phyloP scores from a whole-genome alignment of 2,888 invertebrate genomes.

The Tetragnatha montana region DNA sequence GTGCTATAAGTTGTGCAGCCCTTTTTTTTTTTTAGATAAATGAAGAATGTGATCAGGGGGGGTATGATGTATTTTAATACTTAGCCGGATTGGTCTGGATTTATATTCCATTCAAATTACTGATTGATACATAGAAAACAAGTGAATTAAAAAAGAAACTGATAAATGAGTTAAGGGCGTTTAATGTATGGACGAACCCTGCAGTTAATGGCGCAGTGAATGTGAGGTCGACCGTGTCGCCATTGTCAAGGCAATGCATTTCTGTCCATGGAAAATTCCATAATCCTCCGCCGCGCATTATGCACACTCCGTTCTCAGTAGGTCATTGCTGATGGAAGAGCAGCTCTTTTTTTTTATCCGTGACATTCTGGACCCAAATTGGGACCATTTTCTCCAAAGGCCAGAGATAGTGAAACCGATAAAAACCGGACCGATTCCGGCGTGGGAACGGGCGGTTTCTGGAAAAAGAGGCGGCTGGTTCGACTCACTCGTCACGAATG shows the following conservation, averaged over 20 bases:
- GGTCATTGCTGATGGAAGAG: conserved; percentile 38
- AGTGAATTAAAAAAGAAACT: conserved; percentile 10
- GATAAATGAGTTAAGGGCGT: background rate
- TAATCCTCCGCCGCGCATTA: conserved; percentile 32
- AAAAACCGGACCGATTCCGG: conserved; percentile 16
- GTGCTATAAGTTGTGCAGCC: too few relatives aligned
- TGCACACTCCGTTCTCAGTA: conserved; percentile 19
- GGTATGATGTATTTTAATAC: too few relatives aligned
- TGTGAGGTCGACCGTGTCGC: conserved; percentile 56
- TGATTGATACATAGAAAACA: background rate
- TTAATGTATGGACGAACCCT: conserved; percentile 5
- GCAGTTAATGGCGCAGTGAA: conserved; percentile 45
- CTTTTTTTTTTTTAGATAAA: too few relatives aligned
- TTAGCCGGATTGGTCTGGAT: too few relatives aligned
- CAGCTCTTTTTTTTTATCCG: background rate
- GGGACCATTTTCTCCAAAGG: conserved; percentile 42
- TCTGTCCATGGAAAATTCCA: conserved; percentile 22
- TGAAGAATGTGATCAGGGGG: too few relatives aligned
- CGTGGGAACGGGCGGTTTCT: conserved; percentile 38
- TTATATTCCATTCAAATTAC: background rate
- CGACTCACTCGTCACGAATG: background rate
- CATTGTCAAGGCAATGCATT: conserved; percentile 39
- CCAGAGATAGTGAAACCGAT: conserved; percentile 48
- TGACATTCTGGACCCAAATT: conserved; percentile 27
- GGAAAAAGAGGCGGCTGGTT: background rate